Percentiles rank a stretch among this genome's conserved stretches.
Conservation (phyloP, 35 echinoderm and acorn worm genomes). For the Apostichopus parvimensis region DNA sequence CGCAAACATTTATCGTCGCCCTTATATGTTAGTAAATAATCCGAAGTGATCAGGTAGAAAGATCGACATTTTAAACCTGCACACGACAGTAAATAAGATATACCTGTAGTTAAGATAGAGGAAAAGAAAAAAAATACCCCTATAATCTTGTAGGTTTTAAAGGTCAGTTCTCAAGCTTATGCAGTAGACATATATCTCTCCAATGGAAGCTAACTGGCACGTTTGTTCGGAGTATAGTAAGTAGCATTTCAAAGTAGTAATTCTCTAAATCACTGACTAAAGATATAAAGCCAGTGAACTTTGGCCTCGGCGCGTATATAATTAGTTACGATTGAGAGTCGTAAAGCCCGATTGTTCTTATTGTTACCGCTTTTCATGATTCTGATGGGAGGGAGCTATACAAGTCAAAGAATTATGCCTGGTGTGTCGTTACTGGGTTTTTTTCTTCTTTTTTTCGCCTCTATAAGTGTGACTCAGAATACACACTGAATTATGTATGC, state of each 20-base stretch:
- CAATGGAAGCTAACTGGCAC: too few species aligned
- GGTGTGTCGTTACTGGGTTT: too few species aligned
- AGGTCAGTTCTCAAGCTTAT: too few species aligned
- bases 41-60: not conserved
- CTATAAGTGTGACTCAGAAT: too few species aligned
- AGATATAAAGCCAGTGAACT: not conserved
- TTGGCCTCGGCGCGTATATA: not conserved
- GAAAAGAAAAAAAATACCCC: not conserved
- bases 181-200: too few species aligned
- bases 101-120: not conserved
- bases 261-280: not conserved
- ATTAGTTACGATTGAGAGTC: not conserved
- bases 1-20: not conserved
- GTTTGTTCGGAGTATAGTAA: too few species aligned
- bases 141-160: too few species aligned
- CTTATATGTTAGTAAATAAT: not conserved
- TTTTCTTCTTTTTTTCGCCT: too few species aligned
- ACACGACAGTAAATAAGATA: not conserved
- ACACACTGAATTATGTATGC: too few species aligned
- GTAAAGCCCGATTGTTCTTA: not conserved
- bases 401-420: not conserved
- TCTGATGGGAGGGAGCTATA: not conserved
- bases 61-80: not conserved
- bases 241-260: too few species aligned
- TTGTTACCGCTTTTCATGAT: not conserved